Base-by-base conservation (phyloP, 2,797 vertebrate genomes). In the Hyperoplus lanceolatus region DNA sequence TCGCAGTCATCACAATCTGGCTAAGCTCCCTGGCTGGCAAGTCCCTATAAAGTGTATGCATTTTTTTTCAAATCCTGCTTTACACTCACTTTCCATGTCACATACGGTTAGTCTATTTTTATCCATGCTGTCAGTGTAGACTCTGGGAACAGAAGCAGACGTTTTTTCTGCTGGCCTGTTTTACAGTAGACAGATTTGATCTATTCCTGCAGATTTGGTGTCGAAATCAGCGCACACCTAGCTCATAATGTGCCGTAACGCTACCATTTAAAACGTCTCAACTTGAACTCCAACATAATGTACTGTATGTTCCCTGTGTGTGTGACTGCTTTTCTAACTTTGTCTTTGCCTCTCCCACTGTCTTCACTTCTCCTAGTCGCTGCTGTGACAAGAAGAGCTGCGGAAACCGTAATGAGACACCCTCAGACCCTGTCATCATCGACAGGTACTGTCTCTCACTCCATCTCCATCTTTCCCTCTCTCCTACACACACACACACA, bases 331-430 rank as follows among this genome's bases (percentile, higher is more conserved):
- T 43, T 57, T 57, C 65, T 75, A 63, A 85, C 80, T 82, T 77
- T 73, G 56, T 81, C 79, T 67, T 75, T 21, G 21, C 66, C 77
- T 79, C 78, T 69, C 57, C 76, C 43, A 49, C 53, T 53, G 73
- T 61, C 45, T 59, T 70, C 73, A 76, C 77, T 82, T 73, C 56
- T 79, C 51, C 14, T 73, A 95, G 95, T 86, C 95, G 95, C 90
- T 99, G 98, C 96, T 99, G 98, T 96, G 98, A 99, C 96, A 99
- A 99, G 96, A 99, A 99, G 96, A 99, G 98, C 96, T 99, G 98
- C 86, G 98, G 98, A 91, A 99, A 99, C 96, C 97, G 98, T 94
- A 99, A 99, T 91, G 98, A 99, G 97, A 99, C 98, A 85, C 98
- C 98, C 89, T 99, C 98, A 89, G 98, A 99, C 96, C 98, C 98